Percentiles rank a stretch among this genome's conserved stretches.
phyloP scores from a whole-genome alignment of 1,140 invertebrate species.

The Cotesia chilonis region DNA sequence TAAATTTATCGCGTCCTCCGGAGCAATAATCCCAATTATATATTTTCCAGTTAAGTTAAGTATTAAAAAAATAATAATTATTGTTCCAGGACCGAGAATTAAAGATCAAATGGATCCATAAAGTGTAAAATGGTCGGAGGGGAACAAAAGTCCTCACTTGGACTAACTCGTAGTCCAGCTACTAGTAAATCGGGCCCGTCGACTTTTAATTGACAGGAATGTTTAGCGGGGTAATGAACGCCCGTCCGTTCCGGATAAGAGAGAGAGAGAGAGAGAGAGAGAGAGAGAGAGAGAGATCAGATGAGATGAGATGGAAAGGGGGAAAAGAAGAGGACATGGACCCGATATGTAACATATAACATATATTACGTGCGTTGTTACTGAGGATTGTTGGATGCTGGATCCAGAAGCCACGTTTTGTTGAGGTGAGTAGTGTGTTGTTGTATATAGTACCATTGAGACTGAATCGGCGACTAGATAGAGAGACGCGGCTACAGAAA shows the following conservation, averaged over 20 bases:
- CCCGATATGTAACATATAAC: conserved; percentile 29
- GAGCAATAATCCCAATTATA: too few relatives aligned
- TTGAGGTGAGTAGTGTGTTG: neutral
- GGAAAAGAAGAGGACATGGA: conserved; percentile 26
- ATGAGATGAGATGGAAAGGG: conserved; percentile 8
- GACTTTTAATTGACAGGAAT: conserved; percentile 66
- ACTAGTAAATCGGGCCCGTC: conserved; percentile 58
- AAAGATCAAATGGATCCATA: too few relatives aligned
- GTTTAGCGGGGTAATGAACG: conserved; percentile 63
- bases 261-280: conserved; percentile 10
- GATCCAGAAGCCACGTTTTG: neutral
- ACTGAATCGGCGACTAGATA: conserved; percentile 56
- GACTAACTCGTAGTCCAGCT: conserved; percentile 10
- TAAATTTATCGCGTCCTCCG: too few relatives aligned
- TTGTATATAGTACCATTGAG: conserved; percentile 21
- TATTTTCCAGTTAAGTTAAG: too few relatives aligned
- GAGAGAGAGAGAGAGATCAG: conserved; percentile 3
- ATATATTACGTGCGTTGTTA: conserved; percentile 23
- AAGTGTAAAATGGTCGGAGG: too few relatives aligned
- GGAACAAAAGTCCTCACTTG: neutral
- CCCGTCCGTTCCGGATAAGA: conserved; percentile 29
- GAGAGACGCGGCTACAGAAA: conserved; percentile 58
- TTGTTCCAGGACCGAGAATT: too few relatives aligned
- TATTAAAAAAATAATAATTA: too few relatives aligned
- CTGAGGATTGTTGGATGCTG: neutral